Evolutionary conservation across 2,797 vertebrate species (phyloP), one percentile per base, ranked within the genome.

Genomic region (Emys orbicularis): DNA sequence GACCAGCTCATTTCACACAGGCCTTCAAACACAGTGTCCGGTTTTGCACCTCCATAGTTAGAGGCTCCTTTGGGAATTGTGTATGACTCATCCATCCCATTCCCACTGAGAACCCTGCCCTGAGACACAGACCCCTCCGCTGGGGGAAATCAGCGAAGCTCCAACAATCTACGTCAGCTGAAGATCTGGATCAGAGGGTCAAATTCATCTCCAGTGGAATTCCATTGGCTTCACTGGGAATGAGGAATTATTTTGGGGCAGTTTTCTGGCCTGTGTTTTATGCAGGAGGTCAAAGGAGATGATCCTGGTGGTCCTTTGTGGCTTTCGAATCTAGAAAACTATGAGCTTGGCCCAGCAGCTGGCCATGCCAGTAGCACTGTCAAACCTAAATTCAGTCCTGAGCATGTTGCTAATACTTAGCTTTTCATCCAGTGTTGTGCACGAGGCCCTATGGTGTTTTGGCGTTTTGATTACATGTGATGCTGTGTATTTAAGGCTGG

Each of bases 401-500:
- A 79, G 41, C 57, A 25, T 50, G 65, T 44, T 82, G 18, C 91
- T 89, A 87, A 72, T 72, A 79, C 59, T 37, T 13, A 77, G 72
- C 56, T 86, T 79, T 74, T 37, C 50, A 47, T 80, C 88, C 6
- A 0, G 0, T 83, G 81, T 90, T 6, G 19, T 96, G 12, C 18
- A 27, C 1, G 1, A 41, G 96, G 77, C 93, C 13, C 56, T 86
- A 86, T 8, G 18, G 90, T 91, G 94, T 88, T 92, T 94, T 80
- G 96, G 91, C 59, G 2, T 93, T 96, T 92, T 57, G 86, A 85
- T 91, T 94, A 77, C 95, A 86, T 53, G 59, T 3, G 57, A 91
- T 80, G 13, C 92, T 97, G 85, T 89, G 90, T 92, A 89, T 97
- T 97, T 96, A 93, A 89, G 92, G 13, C 84, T 93, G 90, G 95